Evolutionary conservation across 2,113 vertebrate genomes (phyloP).

Genomic region (Xerus inauris): DNA sequence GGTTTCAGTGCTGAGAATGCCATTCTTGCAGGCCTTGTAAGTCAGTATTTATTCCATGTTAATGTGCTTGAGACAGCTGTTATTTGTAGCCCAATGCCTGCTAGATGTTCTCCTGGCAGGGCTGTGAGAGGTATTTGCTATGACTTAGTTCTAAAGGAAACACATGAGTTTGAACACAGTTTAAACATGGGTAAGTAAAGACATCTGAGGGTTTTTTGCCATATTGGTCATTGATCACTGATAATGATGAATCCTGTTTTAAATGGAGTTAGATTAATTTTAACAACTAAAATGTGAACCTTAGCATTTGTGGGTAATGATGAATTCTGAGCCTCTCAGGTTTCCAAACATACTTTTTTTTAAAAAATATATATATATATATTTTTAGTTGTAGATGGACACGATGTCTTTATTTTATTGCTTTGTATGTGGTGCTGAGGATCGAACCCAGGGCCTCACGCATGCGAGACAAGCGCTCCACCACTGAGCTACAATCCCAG

Average conservation of each 20-base stretch:
- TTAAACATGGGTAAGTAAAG: fast-evolving
- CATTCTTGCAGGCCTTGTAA: background rate
- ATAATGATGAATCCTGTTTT: no score
- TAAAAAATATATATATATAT: no score
- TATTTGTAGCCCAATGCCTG: background rate
- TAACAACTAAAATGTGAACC: slow-evolving; percentile 86
- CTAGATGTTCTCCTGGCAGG: background rate
- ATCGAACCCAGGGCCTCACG: no score
- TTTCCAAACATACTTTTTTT: background rate
- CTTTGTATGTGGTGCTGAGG: no score
- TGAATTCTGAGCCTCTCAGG: background rate
- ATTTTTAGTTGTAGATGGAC: no score
- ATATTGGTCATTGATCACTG: fast-evolving
- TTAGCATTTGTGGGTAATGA: slow-evolving; percentile 76
- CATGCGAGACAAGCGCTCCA: no score
- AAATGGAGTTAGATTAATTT: slow-evolving; percentile 86
- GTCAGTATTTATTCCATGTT: background rate
- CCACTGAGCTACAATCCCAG: no score
- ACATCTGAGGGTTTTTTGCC: background rate
- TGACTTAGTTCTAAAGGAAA: background rate
- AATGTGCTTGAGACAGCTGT: background rate
- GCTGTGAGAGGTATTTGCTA: background rate
- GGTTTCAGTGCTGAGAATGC: background rate
- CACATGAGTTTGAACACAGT: background rate
- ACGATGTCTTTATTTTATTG: no score